Conservation (phyloP, 2,888 invertebrate genomes). For the Oxyscelio sp. region DNA sequence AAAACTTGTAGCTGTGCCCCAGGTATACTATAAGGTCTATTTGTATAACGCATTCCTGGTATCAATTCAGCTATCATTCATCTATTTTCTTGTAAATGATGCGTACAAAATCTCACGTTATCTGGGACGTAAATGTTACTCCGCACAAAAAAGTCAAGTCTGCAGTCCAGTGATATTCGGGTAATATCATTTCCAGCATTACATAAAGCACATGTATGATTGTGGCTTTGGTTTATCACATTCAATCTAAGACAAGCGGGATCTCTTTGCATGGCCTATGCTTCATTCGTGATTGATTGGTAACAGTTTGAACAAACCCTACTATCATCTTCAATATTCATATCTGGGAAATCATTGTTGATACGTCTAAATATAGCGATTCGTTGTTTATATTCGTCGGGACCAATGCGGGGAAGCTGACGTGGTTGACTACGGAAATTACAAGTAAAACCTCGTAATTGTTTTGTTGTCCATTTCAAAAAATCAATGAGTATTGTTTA, state of each 20-base stretch:
- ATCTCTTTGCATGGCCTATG: not conserved
- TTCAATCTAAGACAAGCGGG: conserved; percentile 19
- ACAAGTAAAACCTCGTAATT: too few relatives aligned
- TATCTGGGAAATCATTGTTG: too few relatives aligned
- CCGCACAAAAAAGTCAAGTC: conserved; percentile 27
- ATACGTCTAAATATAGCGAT: too few relatives aligned
- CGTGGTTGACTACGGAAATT: too few relatives aligned
- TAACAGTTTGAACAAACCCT: conserved; percentile 24
- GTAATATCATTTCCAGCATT: conserved; percentile 17
- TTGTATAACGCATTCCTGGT: conserved; percentile 22
- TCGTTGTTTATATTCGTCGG: too few relatives aligned
- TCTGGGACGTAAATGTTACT: conserved; percentile 25
- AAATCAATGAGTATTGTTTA: too few relatives aligned
- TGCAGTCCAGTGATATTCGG: conserved; percentile 28
- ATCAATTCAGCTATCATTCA: conserved; percentile 13
- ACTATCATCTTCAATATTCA: not conserved
- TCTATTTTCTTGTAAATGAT: conserved; percentile 24
- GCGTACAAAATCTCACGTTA: conserved; percentile 22
- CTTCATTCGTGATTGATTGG: not conserved
- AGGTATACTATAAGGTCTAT: conserved; percentile 26
- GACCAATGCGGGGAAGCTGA: too few relatives aligned
- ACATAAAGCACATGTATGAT: conserved; percentile 14
- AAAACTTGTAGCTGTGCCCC: conserved; percentile 9
- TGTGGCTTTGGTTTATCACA: conserved; percentile 15
- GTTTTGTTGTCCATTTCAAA: too few relatives aligned